phyloP scores from a whole-genome alignment of 64 coral and sea anemone genomes.

The Orbicella faveolata region DNA sequence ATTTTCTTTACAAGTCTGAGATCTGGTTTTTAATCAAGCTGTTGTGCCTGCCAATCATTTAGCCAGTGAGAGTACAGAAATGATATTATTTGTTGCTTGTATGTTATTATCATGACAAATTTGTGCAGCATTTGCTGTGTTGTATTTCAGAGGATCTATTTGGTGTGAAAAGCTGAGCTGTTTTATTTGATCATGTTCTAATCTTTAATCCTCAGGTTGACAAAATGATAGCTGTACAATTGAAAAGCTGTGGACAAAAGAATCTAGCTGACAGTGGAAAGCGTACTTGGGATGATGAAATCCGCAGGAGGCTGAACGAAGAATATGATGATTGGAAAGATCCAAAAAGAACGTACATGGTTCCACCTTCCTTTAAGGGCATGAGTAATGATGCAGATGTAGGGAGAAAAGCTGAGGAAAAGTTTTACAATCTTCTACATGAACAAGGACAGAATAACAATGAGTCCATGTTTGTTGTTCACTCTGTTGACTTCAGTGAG shows the following conservation, averaged over 20 bases:
- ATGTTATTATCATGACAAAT: too few relatives aligned
- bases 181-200: not conserved
- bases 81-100: too few relatives aligned
- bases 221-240: not conserved
- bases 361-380: not conserved
- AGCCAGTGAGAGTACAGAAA: too few relatives aligned
- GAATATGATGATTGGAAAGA: constrained; percentile 3
- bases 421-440: not conserved
- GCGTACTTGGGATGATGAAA: not conserved
- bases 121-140: too few relatives aligned
- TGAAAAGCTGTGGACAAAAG: not conserved
- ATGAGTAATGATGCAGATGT: not conserved
- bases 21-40: too few relatives aligned
- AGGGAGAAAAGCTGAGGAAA: not conserved
- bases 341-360: not conserved
- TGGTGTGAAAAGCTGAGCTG: not conserved
- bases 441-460: not conserved
- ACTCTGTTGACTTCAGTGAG: not conserved
- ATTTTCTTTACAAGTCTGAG: too few relatives aligned
- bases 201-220: not conserved
- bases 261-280: not conserved
- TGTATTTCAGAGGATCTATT: too few relatives aligned
- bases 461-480: constrained; percentile 37
- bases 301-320: not conserved
- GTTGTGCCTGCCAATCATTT: too few relatives aligned